Percentiles rank a stretch among this genome's conserved stretches.
Conservation (phyloP, 2,113 vertebrate genomes). For the Anthoscopus minutus region DNA sequence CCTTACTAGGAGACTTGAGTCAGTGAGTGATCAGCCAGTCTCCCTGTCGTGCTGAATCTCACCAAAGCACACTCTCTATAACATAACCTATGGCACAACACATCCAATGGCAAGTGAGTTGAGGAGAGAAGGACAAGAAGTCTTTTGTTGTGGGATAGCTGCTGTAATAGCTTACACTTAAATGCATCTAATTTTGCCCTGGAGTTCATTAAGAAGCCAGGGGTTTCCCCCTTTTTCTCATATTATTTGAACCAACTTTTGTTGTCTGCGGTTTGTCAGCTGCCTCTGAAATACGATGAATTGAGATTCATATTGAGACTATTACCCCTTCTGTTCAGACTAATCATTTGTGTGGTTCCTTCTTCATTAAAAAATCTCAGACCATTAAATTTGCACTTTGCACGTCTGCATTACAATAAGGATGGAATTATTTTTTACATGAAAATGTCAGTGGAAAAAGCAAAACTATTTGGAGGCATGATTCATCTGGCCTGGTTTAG, state of each 20-base stretch:
- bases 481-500: not conserved
- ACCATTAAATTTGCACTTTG: not conserved
- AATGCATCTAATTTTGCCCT: not conserved
- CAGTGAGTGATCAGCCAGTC: not conserved
- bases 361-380: not conserved
- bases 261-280: not conserved
- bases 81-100: rapidly evolving
- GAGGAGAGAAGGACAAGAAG: not conserved
- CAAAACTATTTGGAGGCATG: not conserved
- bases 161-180: not conserved
- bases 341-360: not conserved
- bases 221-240: not conserved
- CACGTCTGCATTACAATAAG: not conserved
- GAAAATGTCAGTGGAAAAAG: not conserved
- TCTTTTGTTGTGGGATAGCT: not conserved
- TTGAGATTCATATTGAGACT: not conserved
- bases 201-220: not conserved
- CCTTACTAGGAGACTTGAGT: not conserved
- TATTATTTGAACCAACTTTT: not conserved
- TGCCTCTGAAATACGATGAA: not conserved
- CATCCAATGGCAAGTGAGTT: not conserved
- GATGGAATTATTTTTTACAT: not conserved
- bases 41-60: not conserved
- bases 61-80: not conserved
- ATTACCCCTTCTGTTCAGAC: not conserved